Evolutionary conservation across 2,113 vertebrate genomes (phyloP), one percentile per base, ranked within the genome.

Genomic region (Hippocampus zosterae): DNA sequence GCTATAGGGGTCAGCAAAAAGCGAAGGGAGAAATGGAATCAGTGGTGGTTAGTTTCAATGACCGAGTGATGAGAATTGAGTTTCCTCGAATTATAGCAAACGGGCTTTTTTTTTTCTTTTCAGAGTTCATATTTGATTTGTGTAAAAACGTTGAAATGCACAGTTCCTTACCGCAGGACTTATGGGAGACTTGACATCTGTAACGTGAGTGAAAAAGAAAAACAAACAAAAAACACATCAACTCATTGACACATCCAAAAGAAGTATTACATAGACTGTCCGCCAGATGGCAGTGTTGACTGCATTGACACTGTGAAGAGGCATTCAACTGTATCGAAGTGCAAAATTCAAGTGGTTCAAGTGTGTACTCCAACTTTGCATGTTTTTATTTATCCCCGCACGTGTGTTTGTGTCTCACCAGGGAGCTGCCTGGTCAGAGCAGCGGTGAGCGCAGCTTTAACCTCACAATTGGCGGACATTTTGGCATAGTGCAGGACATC

Each of bases 401-500:
- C 6, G 46, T 50, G 55, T 9, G 57, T 18, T 21, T 41, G 5
- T 50, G 8, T 55, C 61, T 73, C 92, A 98, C 97, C 96, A 82
- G 84, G 23, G 60, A 90, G 90, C n/a, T 88, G 93, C 77, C 87
- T 94, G 62, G 91, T 92, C 0, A 94, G 88, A 41, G 84, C 85
- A 2, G 81, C 72, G 44, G 42, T 71, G 2, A 98, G 88, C 12
- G 93, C 79, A 62, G 81, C 89, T 85, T 89, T 93, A 80, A 95
- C 90, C 68, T 93, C 94, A 21, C 85, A 59, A 69, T 91, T 95
- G 82, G 92, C 92, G 0, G 92, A 93, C 73, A 94, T 82, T 74
- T 91, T 96, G 80, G 93, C 87, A 1, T 95, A 97, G 88, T 96
- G 92, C 52, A 92, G 79, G 52, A 93, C 93, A 72, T 94, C 93